Base-by-base conservation (phyloP, 2,888 invertebrate genomes). In the Dryomyza anilis region DNA sequence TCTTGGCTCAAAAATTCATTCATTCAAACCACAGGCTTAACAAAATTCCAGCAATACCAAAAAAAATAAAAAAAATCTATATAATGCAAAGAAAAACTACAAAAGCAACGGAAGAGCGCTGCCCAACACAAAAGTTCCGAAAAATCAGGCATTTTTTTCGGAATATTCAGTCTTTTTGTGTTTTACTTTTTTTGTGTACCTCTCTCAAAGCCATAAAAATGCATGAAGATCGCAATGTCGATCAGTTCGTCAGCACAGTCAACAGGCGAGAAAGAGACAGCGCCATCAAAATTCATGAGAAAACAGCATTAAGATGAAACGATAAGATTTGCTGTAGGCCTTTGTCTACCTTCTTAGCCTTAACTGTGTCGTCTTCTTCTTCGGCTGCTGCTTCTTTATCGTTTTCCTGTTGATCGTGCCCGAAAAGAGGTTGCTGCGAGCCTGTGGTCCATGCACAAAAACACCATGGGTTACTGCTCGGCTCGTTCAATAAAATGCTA, bases 261-360 rank as follows among this genome's bases (percentile, higher is more conserved):
- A 14, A n/a, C 7, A n/a, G n/a, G 39, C n/a, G 14, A 3, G 39
- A n/a, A 12, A 29, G 12, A 16, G n/a, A 3, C 50, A 21, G 25
- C 30, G 36, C 27, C 67, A 73, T 73, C 72, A 69, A 73, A 74
- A 76, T 76, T 75, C 76, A 74, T n/a, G 72, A 78, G 74, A 69
- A 71, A 71, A 70, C 52, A 43, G 76, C 77, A 79, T 78, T 76
- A 76, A 79, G 81, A 79, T 81, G 79, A 75, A 74, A 72, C 74
- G 81, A 79, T 81, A 80, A 80, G 79, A 80, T 81, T 43, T 16
- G 43, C 39, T 39, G 33, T 43, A 25, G 43, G n/a, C n/a, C n/a
- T n/a, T n/a, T 43, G 39, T 43, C 16, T n/a, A 25, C 21, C 33
- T 55, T 33, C 53, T 50, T 25, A 7, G 6, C 2, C 50, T 25